Evolutionary conservation across 2,888 invertebrate genomes (phyloP).

Genomic region (Lapara coniferarum): DNA sequence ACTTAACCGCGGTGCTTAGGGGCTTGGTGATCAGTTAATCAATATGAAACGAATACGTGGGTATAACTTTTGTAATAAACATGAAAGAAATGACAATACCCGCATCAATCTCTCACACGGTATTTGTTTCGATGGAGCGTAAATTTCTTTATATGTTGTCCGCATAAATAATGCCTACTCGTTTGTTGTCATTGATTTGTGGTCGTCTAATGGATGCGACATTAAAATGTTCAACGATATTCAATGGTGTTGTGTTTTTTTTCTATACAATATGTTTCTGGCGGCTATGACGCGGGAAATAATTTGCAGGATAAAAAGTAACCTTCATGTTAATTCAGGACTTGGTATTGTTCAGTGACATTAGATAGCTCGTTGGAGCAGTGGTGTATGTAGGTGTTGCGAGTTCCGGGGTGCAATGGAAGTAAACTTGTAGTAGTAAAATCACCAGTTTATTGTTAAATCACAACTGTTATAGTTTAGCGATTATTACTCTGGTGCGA

Average conservation of each 20-base stretch:
- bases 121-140: background rate
- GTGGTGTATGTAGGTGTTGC: too few species aligned
- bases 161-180: background rate
- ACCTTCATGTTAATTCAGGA: too few species aligned
- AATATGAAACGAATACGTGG: background rate
- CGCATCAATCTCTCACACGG: background rate
- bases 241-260: background rate
- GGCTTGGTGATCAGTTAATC: background rate
- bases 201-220: background rate
- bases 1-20: background rate
- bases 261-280: too few species aligned
- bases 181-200: background rate
- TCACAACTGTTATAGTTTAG: too few species aligned
- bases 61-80: background rate
- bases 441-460: too few species aligned
- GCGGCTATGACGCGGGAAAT: too few species aligned
- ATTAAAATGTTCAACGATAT: background rate
- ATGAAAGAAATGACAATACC: background rate
- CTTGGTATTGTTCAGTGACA: too few species aligned
- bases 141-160: conserved; percentile 2
- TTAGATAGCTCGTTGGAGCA: too few species aligned
- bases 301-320: too few species aligned
- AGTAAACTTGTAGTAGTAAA: too few species aligned
- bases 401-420: too few species aligned
- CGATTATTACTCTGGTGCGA: too few species aligned